Percentiles rank a stretch among this genome's conserved stretches.
Conservation (phyloP, 2,888 invertebrate genomes). For the Amphipoea oculea region DNA sequence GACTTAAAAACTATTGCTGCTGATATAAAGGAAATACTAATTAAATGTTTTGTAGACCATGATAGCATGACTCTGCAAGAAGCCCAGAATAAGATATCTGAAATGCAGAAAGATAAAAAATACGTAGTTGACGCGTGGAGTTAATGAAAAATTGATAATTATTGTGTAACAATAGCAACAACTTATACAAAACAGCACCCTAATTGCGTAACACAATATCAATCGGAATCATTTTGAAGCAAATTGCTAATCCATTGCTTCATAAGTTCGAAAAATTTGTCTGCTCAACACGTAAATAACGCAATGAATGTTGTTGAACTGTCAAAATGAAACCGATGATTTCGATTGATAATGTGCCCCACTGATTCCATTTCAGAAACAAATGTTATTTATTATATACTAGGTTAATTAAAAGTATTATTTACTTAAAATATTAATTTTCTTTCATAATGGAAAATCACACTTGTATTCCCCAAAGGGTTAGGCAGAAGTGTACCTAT, state of each 20-base stretch:
- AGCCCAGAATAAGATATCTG: conserved; percentile 83
- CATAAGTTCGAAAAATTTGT: too few relatives aligned
- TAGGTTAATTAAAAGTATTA: conserved; percentile 2
- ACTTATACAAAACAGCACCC: neutral
- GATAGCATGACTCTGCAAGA: conserved; percentile 83
- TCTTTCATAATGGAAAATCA: neutral
- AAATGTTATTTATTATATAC: conserved; percentile 13
- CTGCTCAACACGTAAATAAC: too few relatives aligned
- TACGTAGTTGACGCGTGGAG: conserved; percentile 92
- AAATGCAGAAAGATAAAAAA: conserved; percentile 87
- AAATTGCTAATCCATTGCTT: too few relatives aligned
- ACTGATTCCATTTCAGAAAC: conserved; percentile 13
- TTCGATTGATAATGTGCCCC: too few relatives aligned
- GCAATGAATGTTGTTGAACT: too few relatives aligned
- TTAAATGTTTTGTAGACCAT: conserved; percentile 85
- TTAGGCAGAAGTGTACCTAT: neutral
- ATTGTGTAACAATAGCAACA: conserved; percentile 23
- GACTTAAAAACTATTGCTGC: conserved; percentile 93
- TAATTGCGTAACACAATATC: too few relatives aligned
- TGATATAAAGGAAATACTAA: conserved; percentile 91
- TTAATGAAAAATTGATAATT: conserved; percentile 70
- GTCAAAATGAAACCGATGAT: too few relatives aligned
- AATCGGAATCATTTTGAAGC: too few relatives aligned
- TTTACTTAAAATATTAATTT: neutral
- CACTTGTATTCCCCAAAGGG: neutral